These are phyloP conservation scores for Dryobotodes eremita DNA, from an alignment of 2,888 invertebrate species.

Conservation along the genomic window DNA sequence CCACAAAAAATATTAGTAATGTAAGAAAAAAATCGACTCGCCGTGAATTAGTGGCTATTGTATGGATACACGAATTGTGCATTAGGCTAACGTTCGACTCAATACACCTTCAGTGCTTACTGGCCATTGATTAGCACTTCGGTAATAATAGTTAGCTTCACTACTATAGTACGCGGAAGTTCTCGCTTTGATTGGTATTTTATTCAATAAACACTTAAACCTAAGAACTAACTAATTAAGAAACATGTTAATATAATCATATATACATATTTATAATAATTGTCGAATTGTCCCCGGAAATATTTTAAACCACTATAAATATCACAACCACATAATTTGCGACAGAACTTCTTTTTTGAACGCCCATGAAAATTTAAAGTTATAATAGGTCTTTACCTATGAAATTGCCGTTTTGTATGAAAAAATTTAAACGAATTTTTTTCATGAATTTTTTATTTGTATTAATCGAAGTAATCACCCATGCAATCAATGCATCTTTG, in stretches of 20 bases:
- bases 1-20: background rate
- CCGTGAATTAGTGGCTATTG: slow-evolving; percentile 70
- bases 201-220: background rate
- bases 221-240: background rate
- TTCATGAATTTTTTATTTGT: too few relatives aligned
- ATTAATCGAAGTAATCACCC: too few relatives aligned
- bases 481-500: too few relatives aligned
- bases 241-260: too few relatives aligned
- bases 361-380: slow-evolving; percentile 7
- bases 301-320: slow-evolving; percentile 1
- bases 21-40: slow-evolving; percentile 40
- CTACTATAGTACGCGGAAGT: background rate
- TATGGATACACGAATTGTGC: slow-evolving; percentile 73
- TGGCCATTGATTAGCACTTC: slow-evolving; percentile 54
- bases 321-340: background rate
- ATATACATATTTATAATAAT: too few relatives aligned
- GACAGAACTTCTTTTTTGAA: background rate
- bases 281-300: background rate
- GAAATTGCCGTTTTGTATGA: too few relatives aligned
- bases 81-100: slow-evolving; percentile 70
- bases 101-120: slow-evolving; percentile 58
- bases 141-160: slow-evolving; percentile 15
- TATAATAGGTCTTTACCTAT: too few relatives aligned
- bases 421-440: too few relatives aligned
- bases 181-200: slow-evolving; percentile 17